Evolutionary conservation across 2,888 invertebrate species (phyloP).

Genomic region (Apocheima hispidaria): DNA sequence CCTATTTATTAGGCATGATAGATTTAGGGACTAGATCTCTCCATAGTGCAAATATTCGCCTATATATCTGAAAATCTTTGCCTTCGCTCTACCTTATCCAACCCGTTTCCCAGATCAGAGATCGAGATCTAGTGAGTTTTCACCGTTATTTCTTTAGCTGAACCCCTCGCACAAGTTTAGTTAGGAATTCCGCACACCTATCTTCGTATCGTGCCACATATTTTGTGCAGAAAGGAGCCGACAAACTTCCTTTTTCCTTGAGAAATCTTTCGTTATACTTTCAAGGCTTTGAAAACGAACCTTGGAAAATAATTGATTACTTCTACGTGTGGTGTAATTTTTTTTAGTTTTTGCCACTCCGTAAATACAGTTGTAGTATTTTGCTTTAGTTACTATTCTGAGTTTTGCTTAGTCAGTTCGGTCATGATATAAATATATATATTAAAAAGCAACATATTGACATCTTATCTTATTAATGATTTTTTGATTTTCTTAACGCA

Average conservation of each 20-base stretch:
- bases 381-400: too few species aligned
- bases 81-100: conserved; percentile 25
- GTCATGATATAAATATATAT: too few species aligned
- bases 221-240: conserved; percentile 68
- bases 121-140: conserved; percentile 59
- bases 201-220: conserved; percentile 73
- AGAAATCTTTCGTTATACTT: conserved; percentile 57
- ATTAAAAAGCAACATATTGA: neutral
- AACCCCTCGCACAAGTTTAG: conserved; percentile 73
- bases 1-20: neutral
- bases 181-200: conserved; percentile 76
- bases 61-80: conserved; percentile 20
- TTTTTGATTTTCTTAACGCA: neutral
- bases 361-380: neutral
- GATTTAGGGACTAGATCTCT: neutral
- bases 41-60: conserved; percentile 10
- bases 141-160: conserved; percentile 71
- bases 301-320: conserved; percentile 37
- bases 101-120: conserved; percentile 53
- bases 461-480: too few species aligned
- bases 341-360: neutral
- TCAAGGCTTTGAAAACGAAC: conserved; percentile 39
- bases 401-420: too few species aligned
- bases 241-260: conserved; percentile 64
- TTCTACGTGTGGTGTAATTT: conserved; percentile 1